Conservation (phyloP, 2,797 vertebrate species). For the Poeciliopsis paucimaculata region DNA sequence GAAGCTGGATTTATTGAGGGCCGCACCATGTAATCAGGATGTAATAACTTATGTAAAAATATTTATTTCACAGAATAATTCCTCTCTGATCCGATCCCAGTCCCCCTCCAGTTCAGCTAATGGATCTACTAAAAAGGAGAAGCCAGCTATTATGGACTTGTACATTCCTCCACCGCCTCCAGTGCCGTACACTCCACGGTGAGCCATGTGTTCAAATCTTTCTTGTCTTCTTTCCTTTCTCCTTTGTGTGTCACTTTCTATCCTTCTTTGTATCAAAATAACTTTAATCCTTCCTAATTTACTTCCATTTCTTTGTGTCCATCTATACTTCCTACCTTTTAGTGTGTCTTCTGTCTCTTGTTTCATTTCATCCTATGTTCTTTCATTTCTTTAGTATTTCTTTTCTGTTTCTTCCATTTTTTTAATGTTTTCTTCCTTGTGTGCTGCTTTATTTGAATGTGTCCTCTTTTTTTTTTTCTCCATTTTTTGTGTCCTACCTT, state of each 20-base stretch:
- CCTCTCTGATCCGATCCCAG: constrained; percentile 79
- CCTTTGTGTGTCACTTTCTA: not conserved
- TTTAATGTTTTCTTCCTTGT: not conserved
- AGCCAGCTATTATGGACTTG: constrained; percentile 91
- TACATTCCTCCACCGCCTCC: constrained; percentile 92
- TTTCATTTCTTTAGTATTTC: not conserved
- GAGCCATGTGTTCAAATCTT: constrained; percentile 39
- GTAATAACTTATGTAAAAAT: not conserved
- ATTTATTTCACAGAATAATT: constrained; percentile 83
- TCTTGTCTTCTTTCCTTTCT: not conserved
- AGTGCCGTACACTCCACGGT: constrained; percentile 92
- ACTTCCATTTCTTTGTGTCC: no score
- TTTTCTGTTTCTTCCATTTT: not conserved
- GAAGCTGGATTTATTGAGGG: not conserved
- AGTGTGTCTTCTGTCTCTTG: not conserved
- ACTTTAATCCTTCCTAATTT: not conserved
- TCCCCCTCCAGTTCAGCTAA: constrained; percentile 85
- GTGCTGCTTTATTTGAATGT: not conserved
- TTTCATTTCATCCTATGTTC: not conserved
- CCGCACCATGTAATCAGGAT: not conserved
- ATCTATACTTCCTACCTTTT: not conserved
- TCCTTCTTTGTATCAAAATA: not conserved
- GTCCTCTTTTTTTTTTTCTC: no score
- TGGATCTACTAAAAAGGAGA: constrained; percentile 90
- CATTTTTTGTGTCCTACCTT: no score